These are phyloP conservation scores for Aptenodytes forsteri DNA, from an alignment of 2,113 vertebrate genomes.

Conservation along the genomic window DNA sequence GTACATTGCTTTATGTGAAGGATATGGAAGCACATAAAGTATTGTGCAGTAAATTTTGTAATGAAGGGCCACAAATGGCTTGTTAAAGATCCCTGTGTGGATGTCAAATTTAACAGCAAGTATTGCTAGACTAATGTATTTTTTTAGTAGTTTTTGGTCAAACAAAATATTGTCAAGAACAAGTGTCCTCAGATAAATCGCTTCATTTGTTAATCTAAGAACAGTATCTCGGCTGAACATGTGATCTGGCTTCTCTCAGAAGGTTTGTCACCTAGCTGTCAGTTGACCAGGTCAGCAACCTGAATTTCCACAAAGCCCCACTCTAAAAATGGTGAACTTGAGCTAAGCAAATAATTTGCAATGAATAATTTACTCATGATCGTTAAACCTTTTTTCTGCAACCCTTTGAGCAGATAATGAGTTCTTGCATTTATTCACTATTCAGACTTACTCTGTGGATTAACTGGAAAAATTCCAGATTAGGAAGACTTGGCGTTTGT, in stretches of 20 bases:
- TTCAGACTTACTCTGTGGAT: background rate
- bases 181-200: slow-evolving; percentile 7
- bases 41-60: slow-evolving; percentile 64
- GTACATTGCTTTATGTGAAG: slow-evolving; percentile 54
- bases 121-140: slow-evolving; percentile 38
- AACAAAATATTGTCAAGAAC: slow-evolving; percentile 49
- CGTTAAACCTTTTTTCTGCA: background rate
- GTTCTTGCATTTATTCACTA: background rate
- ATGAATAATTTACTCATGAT: background rate
- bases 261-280: background rate
- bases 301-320: background rate
- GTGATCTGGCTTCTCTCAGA: background rate
- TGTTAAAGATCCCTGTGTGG: slow-evolving; percentile 54
- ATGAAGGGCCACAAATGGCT: slow-evolving; percentile 51
- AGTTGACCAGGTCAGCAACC: background rate
- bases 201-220: slow-evolving; percentile 26
- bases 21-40: slow-evolving; percentile 60
- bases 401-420: background rate
- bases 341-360: background rate
- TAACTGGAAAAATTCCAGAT: background rate
- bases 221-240: background rate
- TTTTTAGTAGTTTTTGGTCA: slow-evolving; percentile 51
- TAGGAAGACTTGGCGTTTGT: background rate
- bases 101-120: slow-evolving; percentile 44
- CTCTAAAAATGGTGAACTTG: background rate